Conservation (phyloP, 2,113 vertebrate genomes). For the Illadopsis cleaveri region DNA sequence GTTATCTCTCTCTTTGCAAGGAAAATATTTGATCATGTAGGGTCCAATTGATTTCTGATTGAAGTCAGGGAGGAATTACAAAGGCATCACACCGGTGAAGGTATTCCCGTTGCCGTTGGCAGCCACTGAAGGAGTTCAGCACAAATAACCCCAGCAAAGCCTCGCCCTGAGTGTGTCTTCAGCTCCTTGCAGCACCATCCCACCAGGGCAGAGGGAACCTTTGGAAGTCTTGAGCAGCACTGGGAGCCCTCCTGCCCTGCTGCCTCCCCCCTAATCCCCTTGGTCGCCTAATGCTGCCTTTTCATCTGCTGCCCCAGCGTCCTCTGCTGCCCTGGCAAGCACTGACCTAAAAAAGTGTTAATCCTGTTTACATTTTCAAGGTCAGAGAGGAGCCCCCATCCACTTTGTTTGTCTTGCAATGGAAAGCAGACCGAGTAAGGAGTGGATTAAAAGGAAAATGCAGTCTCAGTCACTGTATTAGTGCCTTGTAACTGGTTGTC, state of each 20-base stretch:
- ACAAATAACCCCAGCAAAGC: not conserved
- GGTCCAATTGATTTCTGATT: conserved; percentile 38
- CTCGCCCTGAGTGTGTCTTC: not conserved
- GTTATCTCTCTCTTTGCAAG: conserved; percentile 10
- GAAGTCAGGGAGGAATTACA: conserved; percentile 8
- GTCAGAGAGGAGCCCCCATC: conserved; percentile 29
- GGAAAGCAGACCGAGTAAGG: not conserved
- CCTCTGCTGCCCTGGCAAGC: conserved; percentile 34
- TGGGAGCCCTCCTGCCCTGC: not conserved
- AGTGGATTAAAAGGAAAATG: not conserved
- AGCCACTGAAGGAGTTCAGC: not conserved
- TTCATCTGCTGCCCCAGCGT: conserved; percentile 29
- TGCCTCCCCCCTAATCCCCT: not conserved
- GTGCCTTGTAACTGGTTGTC: not conserved
- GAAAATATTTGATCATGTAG: conserved; percentile 25
- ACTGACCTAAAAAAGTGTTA: conserved; percentile 66
- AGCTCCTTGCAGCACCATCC: not conserved
- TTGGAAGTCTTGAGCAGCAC: not conserved
- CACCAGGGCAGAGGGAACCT: not conserved
- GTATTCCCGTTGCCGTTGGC: not conserved
- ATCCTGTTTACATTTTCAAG: conserved; percentile 62
- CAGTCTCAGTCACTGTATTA: not conserved
- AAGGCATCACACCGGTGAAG: not conserved
- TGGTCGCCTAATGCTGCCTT: not conserved
- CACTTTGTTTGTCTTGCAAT: not conserved